phyloP scores from a whole-genome alignment of 2,113 vertebrate genomes.

The Podiceps cristatus region DNA sequence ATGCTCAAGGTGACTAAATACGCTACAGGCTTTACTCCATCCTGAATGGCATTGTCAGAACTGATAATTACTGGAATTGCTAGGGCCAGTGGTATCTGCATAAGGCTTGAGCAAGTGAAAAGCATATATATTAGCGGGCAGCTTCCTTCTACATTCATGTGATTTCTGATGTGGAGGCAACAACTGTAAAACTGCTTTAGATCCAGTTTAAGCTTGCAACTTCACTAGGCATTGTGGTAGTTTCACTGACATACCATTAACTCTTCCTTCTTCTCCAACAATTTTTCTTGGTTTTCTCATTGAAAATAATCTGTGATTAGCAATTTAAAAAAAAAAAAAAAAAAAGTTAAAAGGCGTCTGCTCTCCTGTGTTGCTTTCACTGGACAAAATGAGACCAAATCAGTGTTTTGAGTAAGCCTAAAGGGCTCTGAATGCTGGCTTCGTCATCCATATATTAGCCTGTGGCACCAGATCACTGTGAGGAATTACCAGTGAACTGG shows the following conservation, averaged over 20 bases:
- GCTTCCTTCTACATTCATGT: not conserved
- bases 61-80: not conserved
- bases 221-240: not conserved
- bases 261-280: not conserved
- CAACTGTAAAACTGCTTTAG: not conserved
- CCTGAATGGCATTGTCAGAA: not conserved
- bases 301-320: not conserved
- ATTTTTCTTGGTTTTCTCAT: not conserved
- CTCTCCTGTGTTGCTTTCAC: not conserved
- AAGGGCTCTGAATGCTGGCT: not conserved
- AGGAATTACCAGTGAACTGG: not conserved
- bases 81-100: not conserved
- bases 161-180: not conserved
- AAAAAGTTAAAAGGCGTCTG: not conserved
- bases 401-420: not conserved
- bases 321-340: too few relatives aligned
- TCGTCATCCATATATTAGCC: not conserved
- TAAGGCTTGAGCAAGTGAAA: not conserved
- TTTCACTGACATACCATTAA: not conserved
- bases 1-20: not conserved
- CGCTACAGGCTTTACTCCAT: not conserved
- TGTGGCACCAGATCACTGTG: not conserved
- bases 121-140: not conserved
- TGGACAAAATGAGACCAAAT: not conserved
- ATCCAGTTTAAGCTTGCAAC: not conserved